These are phyloP conservation scores for Manis javanica DNA, from an alignment of 2,797 vertebrate species.

Conservation along the genomic window DNA sequence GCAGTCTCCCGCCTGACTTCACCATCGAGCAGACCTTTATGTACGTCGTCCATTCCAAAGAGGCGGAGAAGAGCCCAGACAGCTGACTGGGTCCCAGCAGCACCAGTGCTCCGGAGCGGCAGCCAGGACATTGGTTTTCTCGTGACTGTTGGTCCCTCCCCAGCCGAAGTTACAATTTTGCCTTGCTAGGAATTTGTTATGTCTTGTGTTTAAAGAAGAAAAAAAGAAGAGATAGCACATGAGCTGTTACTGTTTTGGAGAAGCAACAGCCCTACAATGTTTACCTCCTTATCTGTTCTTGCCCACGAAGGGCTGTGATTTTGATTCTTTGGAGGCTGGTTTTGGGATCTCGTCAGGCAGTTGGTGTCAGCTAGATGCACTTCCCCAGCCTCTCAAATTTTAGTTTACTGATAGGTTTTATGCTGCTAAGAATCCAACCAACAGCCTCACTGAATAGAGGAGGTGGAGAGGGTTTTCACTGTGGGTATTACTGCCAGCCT, in stretches of 20 bases:
- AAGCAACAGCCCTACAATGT: constrained; percentile 79
- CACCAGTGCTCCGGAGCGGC: constrained; percentile 4
- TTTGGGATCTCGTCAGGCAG: constrained; percentile 74
- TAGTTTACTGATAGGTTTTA: constrained; percentile 85
- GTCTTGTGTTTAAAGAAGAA: constrained; percentile 75
- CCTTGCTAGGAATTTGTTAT: constrained; percentile 76
- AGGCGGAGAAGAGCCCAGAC: constrained; percentile 91
- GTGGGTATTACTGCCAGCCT: constrained; percentile 59
- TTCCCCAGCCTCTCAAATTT: constrained; percentile 70
- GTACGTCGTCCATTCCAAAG: constrained; percentile 99
- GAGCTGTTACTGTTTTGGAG: constrained; percentile 78
- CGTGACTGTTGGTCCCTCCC: constrained; percentile 51
- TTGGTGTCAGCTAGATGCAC: constrained; percentile 55
- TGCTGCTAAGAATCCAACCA: constrained; percentile 87
- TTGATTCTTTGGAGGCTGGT: constrained; percentile 76
- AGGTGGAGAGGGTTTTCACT: constrained; percentile 74
- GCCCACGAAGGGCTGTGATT: constrained; percentile 75
- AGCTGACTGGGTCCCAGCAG: constrained; percentile 87
- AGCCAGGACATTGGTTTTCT: constrained; percentile 50
- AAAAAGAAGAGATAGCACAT: constrained; percentile 77
- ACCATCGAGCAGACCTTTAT: constrained; percentile 99
- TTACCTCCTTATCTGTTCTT: constrained; percentile 84
- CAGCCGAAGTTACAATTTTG: constrained; percentile 75
- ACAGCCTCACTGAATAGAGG: constrained; percentile 82
- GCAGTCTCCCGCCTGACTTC: constrained; percentile 95